Base-by-base conservation (phyloP, 1,140 invertebrate genomes). In the Streblospio benedicti region DNA sequence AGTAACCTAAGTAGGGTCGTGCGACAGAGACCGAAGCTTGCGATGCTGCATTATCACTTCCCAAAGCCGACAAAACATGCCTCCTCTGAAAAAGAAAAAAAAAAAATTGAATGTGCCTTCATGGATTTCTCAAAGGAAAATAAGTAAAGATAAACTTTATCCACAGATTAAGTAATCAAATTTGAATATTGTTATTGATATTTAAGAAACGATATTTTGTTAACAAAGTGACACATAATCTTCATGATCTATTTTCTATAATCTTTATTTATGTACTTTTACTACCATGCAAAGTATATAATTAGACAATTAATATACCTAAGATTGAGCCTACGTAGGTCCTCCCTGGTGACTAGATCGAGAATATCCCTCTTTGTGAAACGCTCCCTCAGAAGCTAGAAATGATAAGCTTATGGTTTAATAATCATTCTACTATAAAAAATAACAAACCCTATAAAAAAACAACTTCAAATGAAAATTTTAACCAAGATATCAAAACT, bases 291-390 rank as follows among this genome's bases (percentile, higher is more conserved):
- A 14, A 49, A 49, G 14, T 23, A 49, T 49, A 9, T 16, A 23
- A 49, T 16, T 12, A 49, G 20, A 12, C 20, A 14, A 9, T 14
- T 12, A 23, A 14, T 16, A 45, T 77, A 89, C 86, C 82, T 85
- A 45, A 93, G 76, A 44, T 84, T 82, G 45, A 92, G 69, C 69
- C 82, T 82, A 50, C 83, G 80, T 49, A 93, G 72, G 78, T 93
- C 91, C 62, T 90, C 85, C 67, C 86, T 81, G 1, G 82, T 85
- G 60, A 90, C 81, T 63, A 86, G 83, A 61, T 83, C 81, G 38
- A 91, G 75, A 28, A 93, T 76, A 76, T 93, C 89, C 53, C 86
- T 83, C 64, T 89, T 81, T 9, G 83, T 86, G 71, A 89, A 92
- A 61, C 89, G 85, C 73, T 92, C 87, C 53, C 80, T 71, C 20